Base-by-base conservation (phyloP, 2,888 invertebrate genomes). In the Drosophila ezoana region DNA sequence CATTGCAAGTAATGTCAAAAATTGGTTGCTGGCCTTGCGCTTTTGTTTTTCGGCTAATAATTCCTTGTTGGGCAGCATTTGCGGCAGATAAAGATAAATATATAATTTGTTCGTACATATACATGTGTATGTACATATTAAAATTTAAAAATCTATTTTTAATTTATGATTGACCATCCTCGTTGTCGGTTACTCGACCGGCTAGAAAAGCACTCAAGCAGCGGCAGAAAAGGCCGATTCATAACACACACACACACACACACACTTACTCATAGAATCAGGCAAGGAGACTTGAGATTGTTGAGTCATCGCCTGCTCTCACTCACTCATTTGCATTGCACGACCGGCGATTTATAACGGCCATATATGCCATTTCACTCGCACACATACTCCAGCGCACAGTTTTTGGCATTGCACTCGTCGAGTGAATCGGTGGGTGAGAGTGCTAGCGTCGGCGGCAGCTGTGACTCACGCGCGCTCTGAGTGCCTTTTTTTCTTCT, bases 241-340 rank as follows among this genome's bases (percentile, higher is more conserved):
- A 81, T 87, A 81, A 71, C 72, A 78, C 83, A 78, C 65, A 63
- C 54, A 71, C 72, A 78, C 83, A 78, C 65, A 63, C 54, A 32
- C 49, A 72, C 43, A 66, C 47, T 65, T 41, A 65, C 32, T 37
- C 43, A 40, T 47, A 44, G 45, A 47, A 52, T 35, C 59, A 54
- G 49, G 54, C 69, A 64, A 64, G 54, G 56, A 79, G 79, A 71
- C 72, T 65, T 59, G 62, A 57, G 61, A 70, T 44, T 65, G 81
- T 89, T 89, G 85, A 85, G 87, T 85, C 85, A 89, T 87, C 85
- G 73, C 61, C 69, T 77, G 80, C 83, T 84, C 89, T 89, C 89
- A 74, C 81, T 85, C 85, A 73, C 89, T 81, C 84, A 81, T 89
- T 81, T 84, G 85, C 89, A 87, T 86, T 78, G 38, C 49, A 49